Base-by-base conservation (phyloP, 2,113 vertebrate genomes). In the Heteronetta atricapilla region DNA sequence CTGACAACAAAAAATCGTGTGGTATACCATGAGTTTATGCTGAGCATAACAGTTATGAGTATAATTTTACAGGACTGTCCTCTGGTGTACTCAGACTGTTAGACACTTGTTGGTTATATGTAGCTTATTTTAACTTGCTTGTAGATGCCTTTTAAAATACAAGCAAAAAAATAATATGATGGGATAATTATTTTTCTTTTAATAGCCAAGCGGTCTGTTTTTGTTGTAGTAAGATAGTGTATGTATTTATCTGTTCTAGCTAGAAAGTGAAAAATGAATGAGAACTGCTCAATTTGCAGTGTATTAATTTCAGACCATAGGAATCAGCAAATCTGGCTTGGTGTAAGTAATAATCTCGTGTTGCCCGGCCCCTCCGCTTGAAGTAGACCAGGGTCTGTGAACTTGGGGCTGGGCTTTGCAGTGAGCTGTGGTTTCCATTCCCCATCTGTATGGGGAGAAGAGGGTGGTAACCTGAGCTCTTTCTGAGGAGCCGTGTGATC, bases 401-500 rank as follows among this genome's bases (percentile, higher is more conserved):
- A 42, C 25, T 1, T 15, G 0, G 3, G 26, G 52, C 28, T 20
- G 17, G 60, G 50, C 64, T 48, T 86, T 82, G 13, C 6, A 10
- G 15, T 0, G 4, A 25, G 26, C 59, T 29, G 31, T 2, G 3
- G 7, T 73, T 92, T 53, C 52, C 68, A 6, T 60, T 59, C 76
- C 44, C 93, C 3, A 0, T 79, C 79, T 72, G 28, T 52, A 72
- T 1, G 42, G 11, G 70, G 42, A 68, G 28, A 55, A 75, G 46
- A 68, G 60, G 64, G 10, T 50, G 81, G 79, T 52, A 63, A 58
- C 60, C 40, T 29, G 83, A 63, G 89, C 72, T 82, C 12, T 73
- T 36, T 13, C 1, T 2, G 74, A 72, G 62, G 1, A 0, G 5
- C 1, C 66, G 12, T 0, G 1, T 23, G 74, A 67, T 86, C n/a